Percentiles rank a stretch among this genome's conserved stretches.
phyloP scores from a whole-genome alignment of 92 coral and sea anemone genomes.

The Parazoanthus darwini region DNA sequence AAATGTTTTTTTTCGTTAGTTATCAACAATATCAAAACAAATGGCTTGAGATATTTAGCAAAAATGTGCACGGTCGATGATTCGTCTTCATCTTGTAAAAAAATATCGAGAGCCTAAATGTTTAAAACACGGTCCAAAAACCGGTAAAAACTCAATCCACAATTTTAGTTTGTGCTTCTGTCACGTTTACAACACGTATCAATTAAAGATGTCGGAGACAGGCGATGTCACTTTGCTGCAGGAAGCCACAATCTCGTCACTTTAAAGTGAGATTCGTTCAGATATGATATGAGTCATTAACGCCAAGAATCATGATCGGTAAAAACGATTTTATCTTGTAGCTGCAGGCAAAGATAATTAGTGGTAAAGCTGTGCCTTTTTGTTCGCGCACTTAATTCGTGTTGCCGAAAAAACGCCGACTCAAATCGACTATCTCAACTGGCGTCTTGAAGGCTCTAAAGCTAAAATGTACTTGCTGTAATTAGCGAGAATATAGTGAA shows the following conservation, averaged over 20 bases:
- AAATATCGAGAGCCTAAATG: not conserved
- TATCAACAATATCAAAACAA: not conserved
- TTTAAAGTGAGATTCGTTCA: not conserved
- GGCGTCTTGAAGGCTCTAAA: not conserved
- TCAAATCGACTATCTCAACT: not conserved
- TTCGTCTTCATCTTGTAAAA: not conserved
- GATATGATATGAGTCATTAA: not conserved
- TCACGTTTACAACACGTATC: slow-evolving; percentile 11
- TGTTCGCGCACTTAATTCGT: not conserved
- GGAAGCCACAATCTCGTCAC: slow-evolving; percentile 35
- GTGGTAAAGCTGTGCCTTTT: not conserved
- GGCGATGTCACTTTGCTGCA: not conserved
- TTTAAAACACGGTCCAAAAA: not conserved
- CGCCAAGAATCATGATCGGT: not conserved
- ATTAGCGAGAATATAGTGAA: not conserved
- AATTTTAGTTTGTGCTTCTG: not conserved
- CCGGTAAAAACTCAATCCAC: not conserved
- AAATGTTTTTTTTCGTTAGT: not conserved
- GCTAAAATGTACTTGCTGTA: slow-evolving; percentile 14
- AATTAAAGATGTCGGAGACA: slow-evolving; percentile 11
- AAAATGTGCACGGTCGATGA: not conserved
- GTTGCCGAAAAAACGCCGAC: slow-evolving; percentile 29
- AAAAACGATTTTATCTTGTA: slow-evolving; percentile 28
- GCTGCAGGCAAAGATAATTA: slow-evolving; percentile 10
- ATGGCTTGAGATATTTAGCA: not conserved